These are phyloP conservation scores for Sebastolobus altivelis DNA, from an alignment of 2,797 vertebrate species.

Conservation along the genomic window DNA sequence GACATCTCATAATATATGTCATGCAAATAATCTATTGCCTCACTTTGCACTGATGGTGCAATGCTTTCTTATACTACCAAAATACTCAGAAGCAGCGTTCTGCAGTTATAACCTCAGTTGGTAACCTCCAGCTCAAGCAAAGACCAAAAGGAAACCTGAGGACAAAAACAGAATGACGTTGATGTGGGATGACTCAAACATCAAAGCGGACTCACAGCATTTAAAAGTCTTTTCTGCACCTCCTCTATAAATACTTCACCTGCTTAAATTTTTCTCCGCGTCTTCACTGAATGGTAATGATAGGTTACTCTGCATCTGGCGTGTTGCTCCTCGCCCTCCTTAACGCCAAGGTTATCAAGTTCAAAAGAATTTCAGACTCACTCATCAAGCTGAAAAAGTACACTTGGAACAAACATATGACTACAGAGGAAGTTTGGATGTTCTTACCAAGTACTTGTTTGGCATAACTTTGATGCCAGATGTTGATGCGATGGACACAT, in stretches of 20 bases:
- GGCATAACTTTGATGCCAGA: conserved; percentile 43
- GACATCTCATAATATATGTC: background rate
- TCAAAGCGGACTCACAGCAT: conserved; percentile 47
- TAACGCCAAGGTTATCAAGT: conserved; percentile 30
- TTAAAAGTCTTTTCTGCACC: conserved; percentile 51
- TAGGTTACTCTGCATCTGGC: conserved; percentile 28
- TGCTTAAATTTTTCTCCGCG: conserved; percentile 34
- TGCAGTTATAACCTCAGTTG: conserved; percentile 6
- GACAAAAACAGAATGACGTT: conserved; percentile 37
- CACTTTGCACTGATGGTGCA: background rate
- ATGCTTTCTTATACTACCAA: background rate
- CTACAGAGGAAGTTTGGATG: conserved; percentile 25
- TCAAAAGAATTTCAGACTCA: conserved; percentile 36
- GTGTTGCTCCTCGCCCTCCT: conserved; percentile 20
- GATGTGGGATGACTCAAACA: conserved; percentile 53
- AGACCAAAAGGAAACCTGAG: conserved; percentile 33
- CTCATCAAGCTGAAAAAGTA: conserved; percentile 38
- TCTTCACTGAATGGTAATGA: conserved; percentile 28
- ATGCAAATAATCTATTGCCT: background rate
- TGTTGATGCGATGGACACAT: conserved; percentile 55
- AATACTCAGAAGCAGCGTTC: background rate
- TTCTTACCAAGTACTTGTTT: conserved; percentile 30
- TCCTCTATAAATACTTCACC: conserved; percentile 52
- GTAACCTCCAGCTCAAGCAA: conserved; percentile 17
- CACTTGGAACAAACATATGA: conserved; percentile 17